A percentile compares a stretch with the other conserved stretches of the same genome.
Evolutionary conservation across 2,113 vertebrate species (phyloP).

Genomic region (Bothrops jararaca): DNA sequence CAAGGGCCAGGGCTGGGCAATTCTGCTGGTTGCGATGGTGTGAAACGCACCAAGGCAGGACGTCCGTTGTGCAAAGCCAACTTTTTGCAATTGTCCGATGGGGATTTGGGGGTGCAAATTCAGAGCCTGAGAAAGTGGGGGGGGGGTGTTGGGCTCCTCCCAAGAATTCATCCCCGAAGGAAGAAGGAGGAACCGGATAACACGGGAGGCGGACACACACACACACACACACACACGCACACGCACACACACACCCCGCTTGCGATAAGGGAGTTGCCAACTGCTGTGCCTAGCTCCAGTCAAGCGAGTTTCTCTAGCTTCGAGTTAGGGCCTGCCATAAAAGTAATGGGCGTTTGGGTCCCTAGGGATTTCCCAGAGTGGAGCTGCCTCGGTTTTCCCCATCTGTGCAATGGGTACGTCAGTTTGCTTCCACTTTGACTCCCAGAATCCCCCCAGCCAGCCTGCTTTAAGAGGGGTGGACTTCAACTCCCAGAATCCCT

Average conservation of each 20-base stretch:
- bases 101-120: neutral
- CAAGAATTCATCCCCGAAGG: neutral
- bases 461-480: neutral
- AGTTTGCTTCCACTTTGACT: fast-evolving
- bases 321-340: neutral
- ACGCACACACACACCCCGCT: neutral
- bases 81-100: too few species aligned
- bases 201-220: neutral
- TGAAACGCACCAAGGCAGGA: too few species aligned
- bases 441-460: too few species aligned
- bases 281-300: neutral
- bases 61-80: too few species aligned
- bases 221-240: too few species aligned
- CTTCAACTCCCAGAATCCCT: neutral
- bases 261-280: neutral
- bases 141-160: neutral
- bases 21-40: too few species aligned
- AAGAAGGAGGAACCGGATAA: neutral
- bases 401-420: neutral
- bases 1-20: too few species aligned
- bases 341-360: neutral
- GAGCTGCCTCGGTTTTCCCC: neutral
- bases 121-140: neutral
- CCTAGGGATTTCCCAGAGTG: neutral
- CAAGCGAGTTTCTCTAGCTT: neutral